Base-by-base conservation (phyloP, 2,888 invertebrate genomes). In the Drosophila birchii region DNA sequence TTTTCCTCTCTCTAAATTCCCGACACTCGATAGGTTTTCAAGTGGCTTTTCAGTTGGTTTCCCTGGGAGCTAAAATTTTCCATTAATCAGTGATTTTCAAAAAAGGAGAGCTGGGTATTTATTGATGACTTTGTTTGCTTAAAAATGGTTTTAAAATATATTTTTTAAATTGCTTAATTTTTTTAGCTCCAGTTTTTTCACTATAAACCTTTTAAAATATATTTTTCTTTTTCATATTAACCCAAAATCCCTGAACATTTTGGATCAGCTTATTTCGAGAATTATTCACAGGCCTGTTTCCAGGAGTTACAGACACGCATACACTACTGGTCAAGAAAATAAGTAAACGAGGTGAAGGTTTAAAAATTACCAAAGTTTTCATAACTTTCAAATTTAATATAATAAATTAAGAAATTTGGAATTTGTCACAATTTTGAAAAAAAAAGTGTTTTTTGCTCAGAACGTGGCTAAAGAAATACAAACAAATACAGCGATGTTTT, bases 261-360 rank as follows among this genome's bases (percentile, higher is more conserved):
- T 51, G 20, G 20, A 49, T 32, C 18, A 5, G 49, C 49, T 49
- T 49, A 8, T 16, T 39, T 18, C 1, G 23, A 36, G 29, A n/a
- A 20, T 38, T 18, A 16, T 49, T 29, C 29, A 36, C 39, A 32
- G 57, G 32, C 20, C 20, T 32, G 56, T 11, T 56, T 56, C 39
- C 57, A 18, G 58, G 57, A 41, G 41, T 57, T 58, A 56, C 18
- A 23, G 32, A 45, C 61, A 63, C 63, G 39, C 61, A 63, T 60
- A 26, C 26, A 26, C 26, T 26, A 26, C 26, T 26, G 26, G 26
- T 26, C 4, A 26, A 26, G 5, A 26, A 5, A 26, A 26, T 26
- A 26, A 26, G 26, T 26, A 3, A 4, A 26, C 26, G 26, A 26
- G 26, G 26, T 26, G 26, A 26, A 26, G 26, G 26, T 4, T 26